phyloP scores from a whole-genome alignment of 2,113 vertebrate species.

The Bungarus multicinctus region DNA sequence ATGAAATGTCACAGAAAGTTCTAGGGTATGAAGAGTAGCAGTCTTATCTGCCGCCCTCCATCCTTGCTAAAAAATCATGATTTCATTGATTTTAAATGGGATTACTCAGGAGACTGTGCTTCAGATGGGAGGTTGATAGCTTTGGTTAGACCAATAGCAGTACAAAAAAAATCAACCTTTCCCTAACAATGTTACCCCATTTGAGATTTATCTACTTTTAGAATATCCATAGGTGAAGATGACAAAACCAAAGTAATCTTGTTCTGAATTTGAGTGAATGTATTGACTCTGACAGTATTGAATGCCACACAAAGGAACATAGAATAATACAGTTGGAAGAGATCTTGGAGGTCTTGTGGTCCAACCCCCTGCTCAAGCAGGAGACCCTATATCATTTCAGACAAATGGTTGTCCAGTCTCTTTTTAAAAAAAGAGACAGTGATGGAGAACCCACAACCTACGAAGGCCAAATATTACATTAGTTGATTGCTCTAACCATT shows the following conservation, averaged over 20 bases:
- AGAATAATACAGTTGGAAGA: neutral
- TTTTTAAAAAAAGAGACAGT: too few relatives aligned
- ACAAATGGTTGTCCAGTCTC: too few relatives aligned
- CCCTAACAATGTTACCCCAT: neutral
- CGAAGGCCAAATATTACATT: too few relatives aligned
- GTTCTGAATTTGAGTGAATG: neutral
- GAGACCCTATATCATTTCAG: neutral
- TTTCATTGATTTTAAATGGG: neutral
- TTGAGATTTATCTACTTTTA: neutral
- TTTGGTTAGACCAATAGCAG: neutral
- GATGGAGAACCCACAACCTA: too few relatives aligned
- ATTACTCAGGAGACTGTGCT: neutral
- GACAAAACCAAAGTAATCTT: neutral
- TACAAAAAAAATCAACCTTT: neutral
- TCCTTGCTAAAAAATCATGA: neutral
- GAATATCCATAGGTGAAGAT: neutral
- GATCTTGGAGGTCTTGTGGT: neutral
- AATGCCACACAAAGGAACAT: neutral
- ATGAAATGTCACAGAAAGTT: neutral
- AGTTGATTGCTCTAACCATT: neutral
- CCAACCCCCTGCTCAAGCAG: neutral
- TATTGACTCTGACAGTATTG: neutral
- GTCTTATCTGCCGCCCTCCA: neutral
- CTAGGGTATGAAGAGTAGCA: neutral
- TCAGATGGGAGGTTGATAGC: neutral